Base-by-base conservation (phyloP, 2,888 invertebrate genomes). In the Linnaemya tessellans region DNA sequence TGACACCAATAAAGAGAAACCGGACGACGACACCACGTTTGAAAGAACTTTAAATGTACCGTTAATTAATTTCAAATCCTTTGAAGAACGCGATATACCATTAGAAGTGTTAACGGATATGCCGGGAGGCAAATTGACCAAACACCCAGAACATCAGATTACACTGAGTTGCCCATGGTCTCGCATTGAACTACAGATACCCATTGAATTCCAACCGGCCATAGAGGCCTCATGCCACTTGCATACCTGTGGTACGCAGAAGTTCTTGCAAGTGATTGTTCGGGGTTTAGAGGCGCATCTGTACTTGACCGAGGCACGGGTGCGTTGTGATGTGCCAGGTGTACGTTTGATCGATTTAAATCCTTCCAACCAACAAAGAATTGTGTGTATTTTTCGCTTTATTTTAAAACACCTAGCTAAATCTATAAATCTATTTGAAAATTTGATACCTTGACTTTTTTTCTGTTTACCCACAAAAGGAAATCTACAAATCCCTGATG, bases 121-220 rank as follows among this genome's bases (percentile, higher is more conserved):
- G 87, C 96, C 96, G 35, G 95, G 96, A 25, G 95, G 95, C 88
- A 96, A 94, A 88, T 94, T 94, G 89, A 94, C 95, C 86, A 95
- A 95, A 88, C 94, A 94, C 86, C 94, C 96, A 89, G 96, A 96
- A 89, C 96, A 96, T 90, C 95, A 95, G 90, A 96, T 97, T n/a
- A 95, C 95, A 90, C 93, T 97, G 60, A 94, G 94, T 83, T 96
- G 96, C 90, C 97, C 97, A 0, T 97, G 97, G 96, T 95, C 95
- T 88, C 93, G 94, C 2, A 94, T 95, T 84, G 95, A 96, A 41
- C 94, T 94, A n/a, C 95, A 95, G 86, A 95, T 97, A 60, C 94
- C 95, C 1, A 93, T 98, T 7, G 95, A 96, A 89, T 98, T 98
- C 93, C 94, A 96, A 10, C 96, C 97, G 0, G 98, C 98, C 0